Evolutionary conservation across 2,797 vertebrate genomes (phyloP).

Genomic region (Delichon dasypus): DNA sequence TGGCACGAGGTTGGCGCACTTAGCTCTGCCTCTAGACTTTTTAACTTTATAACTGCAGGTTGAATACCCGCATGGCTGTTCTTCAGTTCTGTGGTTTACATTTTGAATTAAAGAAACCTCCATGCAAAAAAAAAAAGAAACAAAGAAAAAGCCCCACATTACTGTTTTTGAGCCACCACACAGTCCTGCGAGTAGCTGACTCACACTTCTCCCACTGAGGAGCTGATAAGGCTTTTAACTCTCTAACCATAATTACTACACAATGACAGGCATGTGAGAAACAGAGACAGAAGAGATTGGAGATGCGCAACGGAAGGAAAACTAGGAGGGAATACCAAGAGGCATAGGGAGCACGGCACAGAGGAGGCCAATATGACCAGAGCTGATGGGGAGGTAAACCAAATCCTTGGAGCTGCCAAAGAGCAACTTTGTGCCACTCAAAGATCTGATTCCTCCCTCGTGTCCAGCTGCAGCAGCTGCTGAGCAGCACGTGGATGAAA

Average conservation of each 20-base stretch:
- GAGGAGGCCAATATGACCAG: not conserved
- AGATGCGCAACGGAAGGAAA: conserved; percentile 4
- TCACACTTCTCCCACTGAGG: not conserved
- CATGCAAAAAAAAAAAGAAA: not conserved
- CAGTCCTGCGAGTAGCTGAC: not conserved
- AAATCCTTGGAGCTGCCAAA: not conserved
- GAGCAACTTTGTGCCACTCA: rapidly evolving
- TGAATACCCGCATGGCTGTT: not conserved
- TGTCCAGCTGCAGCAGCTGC: not conserved
- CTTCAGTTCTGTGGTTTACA: not conserved
- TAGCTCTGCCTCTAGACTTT: not conserved
- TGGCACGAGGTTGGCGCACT: not conserved
- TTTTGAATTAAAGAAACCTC: not conserved
- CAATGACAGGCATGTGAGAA: not conserved
- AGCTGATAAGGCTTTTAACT: not conserved
- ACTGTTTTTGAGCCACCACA: not conserved
- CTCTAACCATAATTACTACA: not conserved
- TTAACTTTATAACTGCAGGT: not conserved
- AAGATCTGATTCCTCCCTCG: not conserved
- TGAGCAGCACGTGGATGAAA: not conserved
- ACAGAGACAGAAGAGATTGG: not conserved
- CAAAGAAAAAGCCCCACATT: too few species aligned
- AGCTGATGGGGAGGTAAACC: not conserved
- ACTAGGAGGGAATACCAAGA: not conserved
- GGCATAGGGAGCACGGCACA: not conserved